Evolutionary conservation across 1,140 invertebrate species (phyloP).

Genomic region (Drosophila punjabiensis): DNA sequence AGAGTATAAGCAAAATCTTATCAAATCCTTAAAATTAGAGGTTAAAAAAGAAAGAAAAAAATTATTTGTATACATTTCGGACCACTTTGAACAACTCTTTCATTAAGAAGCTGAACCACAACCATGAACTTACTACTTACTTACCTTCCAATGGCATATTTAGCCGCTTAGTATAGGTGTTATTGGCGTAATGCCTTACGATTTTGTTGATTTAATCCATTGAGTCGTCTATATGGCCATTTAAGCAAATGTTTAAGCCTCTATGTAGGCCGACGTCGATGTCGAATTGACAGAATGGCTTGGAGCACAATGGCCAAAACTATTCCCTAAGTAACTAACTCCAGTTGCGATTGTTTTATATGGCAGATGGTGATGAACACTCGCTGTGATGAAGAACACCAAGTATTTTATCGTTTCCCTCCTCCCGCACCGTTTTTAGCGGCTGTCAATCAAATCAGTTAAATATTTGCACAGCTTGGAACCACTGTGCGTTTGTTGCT

Average conservation of each 20-base stretch:
- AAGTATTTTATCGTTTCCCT: slow-evolving; percentile 1
- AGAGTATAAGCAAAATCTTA: neutral
- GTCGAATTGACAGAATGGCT: neutral
- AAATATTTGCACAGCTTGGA: slow-evolving; percentile 44
- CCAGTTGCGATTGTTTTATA: slow-evolving; percentile 11
- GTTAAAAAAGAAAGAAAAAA: neutral
- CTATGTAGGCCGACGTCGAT: slow-evolving; percentile 3
- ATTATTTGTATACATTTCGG: too few relatives aligned
- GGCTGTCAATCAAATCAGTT: slow-evolving; percentile 40
- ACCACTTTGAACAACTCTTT: neutral
- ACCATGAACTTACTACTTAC: neutral
- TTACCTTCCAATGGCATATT: neutral
- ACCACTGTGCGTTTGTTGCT: slow-evolving; percentile 52
- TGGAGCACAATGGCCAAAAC: slow-evolving; percentile 18
- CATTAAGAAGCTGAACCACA: neutral
- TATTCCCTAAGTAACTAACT: slow-evolving; percentile 22
- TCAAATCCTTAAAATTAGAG: neutral
- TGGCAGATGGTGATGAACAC: slow-evolving; percentile 34
- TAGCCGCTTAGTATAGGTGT: neutral
- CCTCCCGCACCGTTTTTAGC: neutral
- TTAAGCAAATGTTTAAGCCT: slow-evolving; percentile 23
- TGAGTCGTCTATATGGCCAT: neutral
- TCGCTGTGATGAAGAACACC: neutral
- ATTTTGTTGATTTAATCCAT: slow-evolving; percentile 28
- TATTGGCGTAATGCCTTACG: neutral